phyloP scores from a whole-genome alignment of 2,113 vertebrate genomes.

The Herpetotheres cachinnans region DNA sequence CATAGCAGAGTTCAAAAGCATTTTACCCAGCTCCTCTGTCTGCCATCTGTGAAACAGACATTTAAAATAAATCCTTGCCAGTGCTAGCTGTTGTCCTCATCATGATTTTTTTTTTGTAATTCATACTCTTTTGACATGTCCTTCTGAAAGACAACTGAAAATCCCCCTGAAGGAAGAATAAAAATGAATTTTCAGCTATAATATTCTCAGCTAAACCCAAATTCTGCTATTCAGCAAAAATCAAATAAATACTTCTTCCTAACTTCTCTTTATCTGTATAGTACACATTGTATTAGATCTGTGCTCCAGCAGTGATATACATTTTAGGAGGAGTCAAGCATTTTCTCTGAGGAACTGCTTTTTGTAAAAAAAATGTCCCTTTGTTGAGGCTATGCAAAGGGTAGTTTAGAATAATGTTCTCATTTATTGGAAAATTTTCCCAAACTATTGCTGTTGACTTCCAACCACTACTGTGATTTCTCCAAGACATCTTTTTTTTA shows the following conservation, averaged over 20 bases:
- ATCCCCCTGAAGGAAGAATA: background rate
- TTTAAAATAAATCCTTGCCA: background rate
- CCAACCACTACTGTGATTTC: background rate
- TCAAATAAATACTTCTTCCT: background rate
- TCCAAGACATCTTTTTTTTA: background rate
- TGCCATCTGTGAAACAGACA: background rate
- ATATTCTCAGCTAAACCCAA: background rate
- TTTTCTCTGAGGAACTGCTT: background rate
- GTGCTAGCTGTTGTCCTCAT: background rate
- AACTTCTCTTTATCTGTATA: background rate
- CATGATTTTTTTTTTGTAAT: background rate
- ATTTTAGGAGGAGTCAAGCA: background rate
- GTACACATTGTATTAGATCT: background rate
- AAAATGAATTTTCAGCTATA: background rate
- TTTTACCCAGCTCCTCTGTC: background rate
- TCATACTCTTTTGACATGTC: background rate
- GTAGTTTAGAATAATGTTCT: background rate
- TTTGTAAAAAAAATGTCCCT: background rate
- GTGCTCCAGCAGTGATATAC: background rate
- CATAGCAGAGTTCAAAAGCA: background rate
- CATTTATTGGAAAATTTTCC: background rate
- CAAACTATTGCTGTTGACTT: background rate
- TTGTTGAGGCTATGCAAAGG: background rate
- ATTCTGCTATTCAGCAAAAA: background rate
- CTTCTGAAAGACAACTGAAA: background rate